These are phyloP conservation scores for Limanda limanda DNA, from an alignment of 2,113 vertebrate species.

Conservation along the genomic window DNA sequence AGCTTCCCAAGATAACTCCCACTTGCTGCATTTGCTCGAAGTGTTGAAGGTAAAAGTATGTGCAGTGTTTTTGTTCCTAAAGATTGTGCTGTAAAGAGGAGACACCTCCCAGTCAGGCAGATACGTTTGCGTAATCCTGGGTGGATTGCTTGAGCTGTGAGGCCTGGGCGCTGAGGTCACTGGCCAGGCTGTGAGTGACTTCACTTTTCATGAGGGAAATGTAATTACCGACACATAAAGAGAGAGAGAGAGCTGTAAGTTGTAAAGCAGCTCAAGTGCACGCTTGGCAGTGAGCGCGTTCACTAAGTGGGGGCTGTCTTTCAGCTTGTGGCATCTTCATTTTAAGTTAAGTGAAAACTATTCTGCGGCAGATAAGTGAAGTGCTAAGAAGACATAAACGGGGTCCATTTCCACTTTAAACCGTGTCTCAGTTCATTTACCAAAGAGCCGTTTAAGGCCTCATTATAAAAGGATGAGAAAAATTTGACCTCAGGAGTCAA, in stretches of 20 bases:
- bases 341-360: constrained; percentile 48
- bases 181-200: constrained; percentile 59
- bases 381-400: constrained; percentile 43
- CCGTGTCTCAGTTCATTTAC: constrained; percentile 40
- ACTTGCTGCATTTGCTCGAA: constrained; percentile 18
- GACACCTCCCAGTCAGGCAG: constrained; percentile 55
- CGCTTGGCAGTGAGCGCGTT: constrained; percentile 19
- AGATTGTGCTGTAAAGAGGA: constrained; percentile 44
- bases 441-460: constrained; percentile 45
- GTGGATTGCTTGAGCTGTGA: constrained; percentile 66
- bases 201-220: constrained; percentile 67
- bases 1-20: constrained; percentile 25
- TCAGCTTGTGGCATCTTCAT: constrained; percentile 57
- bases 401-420: constrained; percentile 37
- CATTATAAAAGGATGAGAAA: constrained; percentile 19
- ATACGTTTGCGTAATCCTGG: constrained; percentile 76
- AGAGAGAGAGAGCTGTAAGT: constrained; percentile 28
- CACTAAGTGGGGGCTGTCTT: constrained; percentile 46
- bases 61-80: constrained; percentile 37
- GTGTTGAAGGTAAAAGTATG: constrained; percentile 49
- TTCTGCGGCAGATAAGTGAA: constrained; percentile 34
- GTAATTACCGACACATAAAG: constrained; percentile 64
- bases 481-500: constrained; percentile 46
- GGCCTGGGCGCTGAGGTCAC: constrained; percentile 71
- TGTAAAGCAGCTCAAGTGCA: constrained; percentile 32